Conservation (phyloP, 2,797 vertebrate genomes). For the Brachymystax lenok region DNA sequence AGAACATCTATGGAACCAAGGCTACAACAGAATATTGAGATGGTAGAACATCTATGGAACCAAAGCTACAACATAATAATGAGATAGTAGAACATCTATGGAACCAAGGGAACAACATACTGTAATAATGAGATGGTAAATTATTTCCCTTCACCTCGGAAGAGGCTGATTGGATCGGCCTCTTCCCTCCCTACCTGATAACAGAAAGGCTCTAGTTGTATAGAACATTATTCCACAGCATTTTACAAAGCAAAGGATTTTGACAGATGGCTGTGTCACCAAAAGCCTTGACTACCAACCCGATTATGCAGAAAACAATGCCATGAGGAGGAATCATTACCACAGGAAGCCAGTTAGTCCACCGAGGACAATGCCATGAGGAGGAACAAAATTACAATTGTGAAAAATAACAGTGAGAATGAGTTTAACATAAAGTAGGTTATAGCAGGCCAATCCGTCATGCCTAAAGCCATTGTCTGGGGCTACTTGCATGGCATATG, state of each 20-base stretch:
- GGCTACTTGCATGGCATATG: constrained; percentile 97
- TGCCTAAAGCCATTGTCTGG: constrained; percentile 95
- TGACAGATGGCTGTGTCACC: constrained; percentile 99
- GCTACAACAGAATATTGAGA: constrained; percentile 54
- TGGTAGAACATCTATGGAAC: constrained; percentile 47
- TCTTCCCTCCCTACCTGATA: constrained; percentile 85
- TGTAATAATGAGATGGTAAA: constrained; percentile 47
- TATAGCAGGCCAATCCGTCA: constrained; percentile 98
- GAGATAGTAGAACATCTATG: constrained; percentile 37
- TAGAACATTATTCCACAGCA: constrained; percentile 94
- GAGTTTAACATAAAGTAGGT: constrained; percentile 99
- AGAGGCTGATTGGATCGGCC: constrained; percentile 45
- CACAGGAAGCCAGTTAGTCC: constrained; percentile 90
- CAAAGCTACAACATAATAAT: constrained; percentile 60
- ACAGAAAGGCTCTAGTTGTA: constrained; percentile 92
- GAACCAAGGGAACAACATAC: constrained; percentile 60
- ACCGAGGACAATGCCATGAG: constrained; percentile 87
- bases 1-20: constrained; percentile 55
- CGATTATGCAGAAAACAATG: constrained; percentile 99
- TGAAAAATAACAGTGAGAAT: constrained; percentile 99
- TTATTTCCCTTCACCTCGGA: constrained; percentile 24
- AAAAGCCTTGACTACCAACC: constrained; percentile 98
- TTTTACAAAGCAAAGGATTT: constrained; percentile 99
- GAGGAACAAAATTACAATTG: constrained; percentile 97
- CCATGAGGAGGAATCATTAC: constrained; percentile 99